A percentile compares a stretch with the other conserved stretches of the same genome.
Conservation (phyloP, 1,140 invertebrate species). For the Drosophila novamexicana region DNA sequence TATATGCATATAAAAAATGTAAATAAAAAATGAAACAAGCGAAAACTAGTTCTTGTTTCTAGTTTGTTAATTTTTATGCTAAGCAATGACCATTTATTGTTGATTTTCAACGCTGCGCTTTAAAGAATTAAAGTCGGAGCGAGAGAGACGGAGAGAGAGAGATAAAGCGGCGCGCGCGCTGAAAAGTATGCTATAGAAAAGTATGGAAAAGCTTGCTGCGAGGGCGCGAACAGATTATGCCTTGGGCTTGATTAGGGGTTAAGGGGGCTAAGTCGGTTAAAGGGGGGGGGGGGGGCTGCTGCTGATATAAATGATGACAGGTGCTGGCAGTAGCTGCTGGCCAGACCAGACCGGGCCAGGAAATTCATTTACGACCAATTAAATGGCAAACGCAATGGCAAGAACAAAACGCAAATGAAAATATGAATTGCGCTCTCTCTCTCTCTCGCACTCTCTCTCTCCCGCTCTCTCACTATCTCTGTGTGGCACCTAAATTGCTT, state of each 20-base stretch:
- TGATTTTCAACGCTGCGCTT: conserved; percentile 41
- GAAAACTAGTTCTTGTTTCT: conserved; percentile 42
- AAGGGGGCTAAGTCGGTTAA: not conserved
- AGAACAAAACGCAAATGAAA: conserved; percentile 9
- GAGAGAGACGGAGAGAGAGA: not conserved
- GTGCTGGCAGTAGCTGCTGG: conserved; percentile 25
- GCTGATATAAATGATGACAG: conserved; percentile 48
- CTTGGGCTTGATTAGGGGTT: conserved; percentile 18
- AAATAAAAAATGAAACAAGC: conserved; percentile 9
- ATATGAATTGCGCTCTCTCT: conserved; percentile 13
- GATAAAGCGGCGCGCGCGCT: conserved; percentile 9
- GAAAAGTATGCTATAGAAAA: conserved; percentile 63
- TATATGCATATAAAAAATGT: conserved; percentile 13
- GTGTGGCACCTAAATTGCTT: conserved; percentile 30
- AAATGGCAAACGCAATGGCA: conserved; percentile 30
- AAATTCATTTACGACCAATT: conserved; percentile 64
- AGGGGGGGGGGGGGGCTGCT: not conserved
- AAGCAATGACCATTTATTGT: conserved; percentile 34
- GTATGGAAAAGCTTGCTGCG: not conserved
- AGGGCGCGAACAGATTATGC: conserved; percentile 20
- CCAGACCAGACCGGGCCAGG: conserved; percentile 16
- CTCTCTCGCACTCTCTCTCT: no score
- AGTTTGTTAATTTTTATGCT: conserved; percentile 69
- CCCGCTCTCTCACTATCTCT: not conserved
- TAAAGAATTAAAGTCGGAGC: conserved; percentile 23